Percentiles rank a stretch among this genome's conserved stretches.
Evolutionary conservation across 2,888 invertebrate genomes (phyloP).

Genomic region (Tipula vernalis): DNA sequence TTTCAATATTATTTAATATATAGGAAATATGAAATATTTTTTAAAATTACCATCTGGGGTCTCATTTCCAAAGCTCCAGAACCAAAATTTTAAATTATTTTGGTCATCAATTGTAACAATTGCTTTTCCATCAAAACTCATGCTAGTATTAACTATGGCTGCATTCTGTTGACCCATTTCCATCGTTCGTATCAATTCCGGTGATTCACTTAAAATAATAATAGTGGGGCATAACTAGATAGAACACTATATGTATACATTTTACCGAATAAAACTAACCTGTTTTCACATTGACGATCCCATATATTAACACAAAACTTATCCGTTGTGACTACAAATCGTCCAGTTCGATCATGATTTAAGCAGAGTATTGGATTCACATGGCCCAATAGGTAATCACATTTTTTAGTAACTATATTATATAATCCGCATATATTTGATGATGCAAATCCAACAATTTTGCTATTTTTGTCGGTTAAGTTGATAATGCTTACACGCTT

Average conservation of each 20-base stretch:
- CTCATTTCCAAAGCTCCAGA: conserved; percentile 44
- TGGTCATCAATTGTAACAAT: conserved; percentile 29
- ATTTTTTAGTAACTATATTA: conserved; percentile 11
- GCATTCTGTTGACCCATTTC: background rate
- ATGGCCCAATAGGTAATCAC: conserved; percentile 13
- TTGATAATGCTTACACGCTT: background rate
- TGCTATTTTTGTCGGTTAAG: background rate
- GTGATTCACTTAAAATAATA: background rate
- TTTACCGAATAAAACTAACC: background rate
- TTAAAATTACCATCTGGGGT: conserved; percentile 39
- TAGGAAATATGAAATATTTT: background rate
- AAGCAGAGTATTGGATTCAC: conserved; percentile 5
- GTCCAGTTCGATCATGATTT: conserved; percentile 8
- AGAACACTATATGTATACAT: too few relatives aligned
- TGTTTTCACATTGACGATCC: conserved; percentile 8
- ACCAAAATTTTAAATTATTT: conserved; percentile 44
- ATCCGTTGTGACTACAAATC: conserved; percentile 14
- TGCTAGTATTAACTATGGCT: background rate
- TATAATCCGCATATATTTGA: conserved; percentile 11
- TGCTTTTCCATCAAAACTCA: conserved; percentile 12
- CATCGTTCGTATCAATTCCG: background rate
- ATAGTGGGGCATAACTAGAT: background rate
- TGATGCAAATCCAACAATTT: background rate
- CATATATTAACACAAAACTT: conserved; percentile 12
- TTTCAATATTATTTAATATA: background rate